phyloP scores from a whole-genome alignment of 2,888 invertebrate species.

The Lordiphosa andalusiaca region DNA sequence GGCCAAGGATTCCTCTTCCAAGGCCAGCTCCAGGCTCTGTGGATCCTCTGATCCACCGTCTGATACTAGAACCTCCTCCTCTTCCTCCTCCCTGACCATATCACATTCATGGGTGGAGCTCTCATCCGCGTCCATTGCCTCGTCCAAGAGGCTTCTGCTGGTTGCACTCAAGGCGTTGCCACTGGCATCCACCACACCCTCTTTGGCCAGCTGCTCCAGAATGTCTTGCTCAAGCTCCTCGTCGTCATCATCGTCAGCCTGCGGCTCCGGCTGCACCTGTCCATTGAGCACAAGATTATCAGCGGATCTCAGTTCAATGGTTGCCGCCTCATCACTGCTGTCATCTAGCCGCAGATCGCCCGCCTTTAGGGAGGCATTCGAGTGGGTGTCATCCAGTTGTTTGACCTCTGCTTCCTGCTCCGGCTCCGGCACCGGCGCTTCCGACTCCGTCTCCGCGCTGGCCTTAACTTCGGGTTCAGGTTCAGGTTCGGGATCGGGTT shows the following conservation, averaged over 20 bases:
- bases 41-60: background rate
- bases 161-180: slow-evolving; percentile 60
- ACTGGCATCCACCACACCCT: slow-evolving; percentile 51
- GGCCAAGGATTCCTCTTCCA: slow-evolving; percentile 5
- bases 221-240: slow-evolving; percentile 60
- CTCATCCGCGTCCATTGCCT: background rate
- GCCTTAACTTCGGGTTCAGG: slow-evolving; percentile 11
- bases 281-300: slow-evolving; percentile 16
- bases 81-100: slow-evolving; percentile 8
- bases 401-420: slow-evolving; percentile 4
- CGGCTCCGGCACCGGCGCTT: slow-evolving; percentile 1
- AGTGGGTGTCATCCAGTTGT: slow-evolving; percentile 13
- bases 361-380: slow-evolving; percentile 62
- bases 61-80: background rate
- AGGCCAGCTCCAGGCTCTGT: background rate
- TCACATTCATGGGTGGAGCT: slow-evolving; percentile 20
- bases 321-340: slow-evolving; percentile 29
- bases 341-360: slow-evolving; percentile 69
- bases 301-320: slow-evolving; percentile 5
- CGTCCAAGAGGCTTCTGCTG: slow-evolving; percentile 18
- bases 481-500: slow-evolving; percentile 1
- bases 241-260: slow-evolving; percentile 24
- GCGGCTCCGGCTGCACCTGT: slow-evolving; percentile 1
- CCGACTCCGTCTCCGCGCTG: slow-evolving; percentile 6
- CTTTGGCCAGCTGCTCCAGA: slow-evolving; percentile 49